Evolutionary conservation across 2,888 invertebrate genomes (phyloP).

Genomic region (Nebria brevicollis): DNA sequence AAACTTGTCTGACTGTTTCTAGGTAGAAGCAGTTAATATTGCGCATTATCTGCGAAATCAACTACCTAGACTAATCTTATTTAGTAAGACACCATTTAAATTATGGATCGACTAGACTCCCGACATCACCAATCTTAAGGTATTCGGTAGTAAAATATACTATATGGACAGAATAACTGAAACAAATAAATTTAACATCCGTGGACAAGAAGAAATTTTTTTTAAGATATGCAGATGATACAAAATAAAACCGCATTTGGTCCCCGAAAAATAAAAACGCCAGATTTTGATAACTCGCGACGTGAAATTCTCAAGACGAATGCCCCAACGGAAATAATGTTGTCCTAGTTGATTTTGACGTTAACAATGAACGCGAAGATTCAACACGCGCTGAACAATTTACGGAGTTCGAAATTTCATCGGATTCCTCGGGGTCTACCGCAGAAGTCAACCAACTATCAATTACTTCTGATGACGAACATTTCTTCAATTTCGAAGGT

Average conservation of each 20-base stretch:
- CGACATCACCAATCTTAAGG: constrained; percentile 49
- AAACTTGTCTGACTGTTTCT: not conserved
- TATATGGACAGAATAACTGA: constrained; percentile 47
- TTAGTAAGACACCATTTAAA: constrained; percentile 52
- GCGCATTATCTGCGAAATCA: constrained; percentile 56
- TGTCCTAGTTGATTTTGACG: no score
- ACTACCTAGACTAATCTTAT: constrained; percentile 47
- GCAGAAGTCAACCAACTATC: no score
- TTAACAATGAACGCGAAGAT: no score
- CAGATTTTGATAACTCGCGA: constrained; percentile 49
- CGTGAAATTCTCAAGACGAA: constrained; percentile 45
- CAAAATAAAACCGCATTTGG: constrained; percentile 52
- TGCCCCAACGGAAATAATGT: no score
- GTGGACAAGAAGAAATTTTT: constrained; percentile 52
- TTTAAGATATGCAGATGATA: constrained; percentile 51
- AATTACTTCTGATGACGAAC: no score
- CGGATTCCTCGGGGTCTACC: no score
- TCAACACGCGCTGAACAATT: no score
- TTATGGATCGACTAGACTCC: constrained; percentile 51
- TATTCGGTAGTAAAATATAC: constrained; percentile 53
- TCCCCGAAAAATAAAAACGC: constrained; percentile 32
- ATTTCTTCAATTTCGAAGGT: no score
- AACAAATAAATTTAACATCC: constrained; percentile 51
- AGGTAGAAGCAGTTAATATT: constrained; percentile 46
- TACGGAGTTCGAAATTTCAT: no score